Evolutionary conservation across 2,113 vertebrate species (phyloP), one percentile per base, ranked within the genome.

Genomic region (Podilymbus podiceps): DNA sequence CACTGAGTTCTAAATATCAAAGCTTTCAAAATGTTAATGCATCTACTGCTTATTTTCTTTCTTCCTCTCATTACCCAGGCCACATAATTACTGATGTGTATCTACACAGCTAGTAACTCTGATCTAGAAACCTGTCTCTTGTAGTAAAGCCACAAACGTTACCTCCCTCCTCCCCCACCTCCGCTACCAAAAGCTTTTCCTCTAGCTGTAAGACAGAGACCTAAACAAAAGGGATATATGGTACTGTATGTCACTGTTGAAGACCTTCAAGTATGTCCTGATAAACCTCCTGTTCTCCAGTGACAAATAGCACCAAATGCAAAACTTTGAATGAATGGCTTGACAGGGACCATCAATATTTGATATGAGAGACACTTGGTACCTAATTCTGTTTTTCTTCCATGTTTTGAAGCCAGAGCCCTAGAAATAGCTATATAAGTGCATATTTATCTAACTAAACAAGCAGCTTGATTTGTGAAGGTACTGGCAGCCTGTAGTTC

Each of bases 121-220:
- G 77, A 85, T 88, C 91, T 87, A 94, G 89, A 92, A 96, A 95
- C 94, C 22, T 27, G 92, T 1, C 76, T 85, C 83, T 79, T 91
- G 85, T 67, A n/a, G 90, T 44, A 90, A 89, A 50, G 86, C 97
- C 94, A 2, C 95, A 95, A 95, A 95, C 27, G 74, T 85, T 75
- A n/a, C 93, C 94, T 96, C 91, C 91, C 84, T 92, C 60, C 80
- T 35, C 73, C 95, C 66, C 89, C 80, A 79, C 81, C 92, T 88
- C 89, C 3, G 12, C 63, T 52, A 56, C 23, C 64, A n/a, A 55
- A 9, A 92, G 76, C 63, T 95, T 85, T 83, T 46, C 62, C 46
- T 78, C 35, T 53, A 73, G 62, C 83, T 88, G 17, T 14, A 5
- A 44, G 63, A 47, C 74, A 74, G 16, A 82, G 66, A 80, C 80